These are phyloP conservation scores for Drosophila demipolita DNA, from an alignment of 2,888 invertebrate species.

Conservation along the genomic window DNA sequence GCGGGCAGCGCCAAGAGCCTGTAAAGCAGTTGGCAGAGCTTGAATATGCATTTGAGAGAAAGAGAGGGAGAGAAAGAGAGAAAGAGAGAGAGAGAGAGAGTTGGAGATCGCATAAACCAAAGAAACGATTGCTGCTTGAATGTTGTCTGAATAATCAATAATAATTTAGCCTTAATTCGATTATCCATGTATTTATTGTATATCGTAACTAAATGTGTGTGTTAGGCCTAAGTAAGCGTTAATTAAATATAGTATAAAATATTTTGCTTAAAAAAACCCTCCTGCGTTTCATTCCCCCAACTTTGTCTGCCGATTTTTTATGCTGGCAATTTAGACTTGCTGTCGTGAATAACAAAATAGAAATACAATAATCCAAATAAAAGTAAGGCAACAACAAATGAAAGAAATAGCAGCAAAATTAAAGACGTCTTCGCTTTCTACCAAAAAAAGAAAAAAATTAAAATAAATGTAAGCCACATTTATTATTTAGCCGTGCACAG, in stretches of 20 bases:
- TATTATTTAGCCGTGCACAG: slow-evolving; percentile 41
- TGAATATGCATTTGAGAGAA: slow-evolving; percentile 57
- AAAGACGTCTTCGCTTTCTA: slow-evolving; percentile 62
- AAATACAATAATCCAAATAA: slow-evolving; percentile 16
- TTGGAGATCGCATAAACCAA: slow-evolving; percentile 57
- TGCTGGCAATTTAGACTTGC: slow-evolving; percentile 74
- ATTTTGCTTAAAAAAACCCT: slow-evolving; percentile 53
- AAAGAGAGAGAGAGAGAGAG: neutral
- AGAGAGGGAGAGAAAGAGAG: neutral
- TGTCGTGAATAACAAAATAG: slow-evolving; percentile 61
- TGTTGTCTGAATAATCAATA: slow-evolving; percentile 69
- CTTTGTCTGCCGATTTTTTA: slow-evolving; percentile 65
- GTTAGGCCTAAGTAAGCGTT: slow-evolving; percentile 76
- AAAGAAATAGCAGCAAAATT: slow-evolving; percentile 20
- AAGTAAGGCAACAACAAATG: neutral
- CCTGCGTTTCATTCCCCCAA: neutral
- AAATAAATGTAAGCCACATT: slow-evolving; percentile 30
- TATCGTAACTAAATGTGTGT: slow-evolving; percentile 76
- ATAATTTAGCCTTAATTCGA: slow-evolving; percentile 67
- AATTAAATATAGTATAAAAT: slow-evolving; percentile 69
- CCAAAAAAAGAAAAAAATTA: slow-evolving; percentile 5
- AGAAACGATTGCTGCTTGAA: slow-evolving; percentile 71
- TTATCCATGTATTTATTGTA: slow-evolving; percentile 47
- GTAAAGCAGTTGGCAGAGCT: slow-evolving; percentile 60
- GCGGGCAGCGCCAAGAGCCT: slow-evolving; percentile 70